These are phyloP conservation scores for Nezara viridula DNA, from an alignment of 2,888 invertebrate species.

Conservation along the genomic window DNA sequence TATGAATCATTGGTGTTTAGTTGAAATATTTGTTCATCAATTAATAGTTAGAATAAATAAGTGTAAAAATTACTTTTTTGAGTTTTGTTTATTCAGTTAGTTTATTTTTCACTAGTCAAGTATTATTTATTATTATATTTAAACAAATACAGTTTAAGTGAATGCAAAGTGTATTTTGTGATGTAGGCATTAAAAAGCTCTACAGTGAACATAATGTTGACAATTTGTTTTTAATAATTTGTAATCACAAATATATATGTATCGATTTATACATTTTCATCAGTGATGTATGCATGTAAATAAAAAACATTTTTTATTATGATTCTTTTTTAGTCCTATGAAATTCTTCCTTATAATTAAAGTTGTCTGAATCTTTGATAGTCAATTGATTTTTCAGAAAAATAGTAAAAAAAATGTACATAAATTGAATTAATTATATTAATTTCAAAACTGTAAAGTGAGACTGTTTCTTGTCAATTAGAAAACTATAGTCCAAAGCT, in stretches of 20 bases:
- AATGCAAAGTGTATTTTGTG: slow-evolving; percentile 25
- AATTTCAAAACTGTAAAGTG: no score
- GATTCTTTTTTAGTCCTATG: not conserved
- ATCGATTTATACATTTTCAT: slow-evolving; percentile 40
- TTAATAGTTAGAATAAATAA: slow-evolving; percentile 15
- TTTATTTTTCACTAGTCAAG: slow-evolving; percentile 48
- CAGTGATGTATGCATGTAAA: slow-evolving; percentile 27
- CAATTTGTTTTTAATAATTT: slow-evolving; percentile 32
- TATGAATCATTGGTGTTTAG: slow-evolving; percentile 45
- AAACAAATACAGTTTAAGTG: slow-evolving; percentile 46
- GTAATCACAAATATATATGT: slow-evolving; percentile 9
- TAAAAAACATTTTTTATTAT: slow-evolving; percentile 22
- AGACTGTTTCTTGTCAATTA: no score
- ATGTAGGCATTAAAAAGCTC: slow-evolving; percentile 16
- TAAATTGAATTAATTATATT: no score
- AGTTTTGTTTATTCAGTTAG: slow-evolving; percentile 28
- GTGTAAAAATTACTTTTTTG: slow-evolving; percentile 25
- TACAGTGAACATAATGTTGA: not conserved
- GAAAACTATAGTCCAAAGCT: no score
- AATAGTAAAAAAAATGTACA: not conserved
- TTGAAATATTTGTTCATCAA: slow-evolving; percentile 10
- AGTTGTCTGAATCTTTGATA: not conserved
- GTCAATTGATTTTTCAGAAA: not conserved
- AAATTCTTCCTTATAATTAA: not conserved
- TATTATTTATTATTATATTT: slow-evolving; percentile 48